Percentiles rank a stretch among this genome's conserved stretches.
Conservation (phyloP, 2,113 vertebrate species). For the Myotis brandtii region DNA sequence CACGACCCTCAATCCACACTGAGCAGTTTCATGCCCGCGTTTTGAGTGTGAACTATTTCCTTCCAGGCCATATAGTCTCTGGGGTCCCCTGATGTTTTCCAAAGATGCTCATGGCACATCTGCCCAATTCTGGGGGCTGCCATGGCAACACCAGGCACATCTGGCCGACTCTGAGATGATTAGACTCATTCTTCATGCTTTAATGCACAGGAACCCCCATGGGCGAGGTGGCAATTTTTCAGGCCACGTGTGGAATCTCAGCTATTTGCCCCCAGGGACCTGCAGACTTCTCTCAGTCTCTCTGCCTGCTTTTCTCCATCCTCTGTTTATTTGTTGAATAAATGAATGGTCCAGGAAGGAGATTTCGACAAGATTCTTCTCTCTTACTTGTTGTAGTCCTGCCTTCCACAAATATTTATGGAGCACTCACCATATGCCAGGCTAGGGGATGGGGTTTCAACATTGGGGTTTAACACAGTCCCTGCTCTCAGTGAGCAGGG, state of each 20-base stretch:
- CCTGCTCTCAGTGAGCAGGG: not conserved
- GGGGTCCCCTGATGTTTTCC: slow-evolving; percentile 35
- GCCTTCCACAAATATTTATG: slow-evolving; percentile 15
- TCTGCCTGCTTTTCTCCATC: not conserved
- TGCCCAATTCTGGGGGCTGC: slow-evolving; percentile 39
- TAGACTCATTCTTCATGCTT: slow-evolving; percentile 40
- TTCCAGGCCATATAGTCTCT: not conserved
- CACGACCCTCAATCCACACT: not conserved
- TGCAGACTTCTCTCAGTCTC: not conserved
- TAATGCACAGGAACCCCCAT: not conserved
- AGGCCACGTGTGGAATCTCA: slow-evolving; percentile 50
- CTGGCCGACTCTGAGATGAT: slow-evolving; percentile 12
- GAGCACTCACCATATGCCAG: not conserved
- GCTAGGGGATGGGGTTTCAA: not conserved
- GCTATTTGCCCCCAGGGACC: not conserved
- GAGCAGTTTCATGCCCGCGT: not conserved
- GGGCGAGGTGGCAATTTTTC: slow-evolving; percentile 25
- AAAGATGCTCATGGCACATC: slow-evolving; percentile 55
- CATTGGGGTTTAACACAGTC: not conserved
- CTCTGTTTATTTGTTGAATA: slow-evolving; percentile 25
- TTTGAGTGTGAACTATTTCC: not conserved
- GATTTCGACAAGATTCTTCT: not conserved
- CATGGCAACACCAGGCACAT: slow-evolving; percentile 66
- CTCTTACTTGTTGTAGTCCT: not conserved
- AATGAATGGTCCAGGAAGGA: slow-evolving; percentile 52